Base-by-base conservation (phyloP, 2,888 invertebrate species). In the Leptarthrus brevirostris region DNA sequence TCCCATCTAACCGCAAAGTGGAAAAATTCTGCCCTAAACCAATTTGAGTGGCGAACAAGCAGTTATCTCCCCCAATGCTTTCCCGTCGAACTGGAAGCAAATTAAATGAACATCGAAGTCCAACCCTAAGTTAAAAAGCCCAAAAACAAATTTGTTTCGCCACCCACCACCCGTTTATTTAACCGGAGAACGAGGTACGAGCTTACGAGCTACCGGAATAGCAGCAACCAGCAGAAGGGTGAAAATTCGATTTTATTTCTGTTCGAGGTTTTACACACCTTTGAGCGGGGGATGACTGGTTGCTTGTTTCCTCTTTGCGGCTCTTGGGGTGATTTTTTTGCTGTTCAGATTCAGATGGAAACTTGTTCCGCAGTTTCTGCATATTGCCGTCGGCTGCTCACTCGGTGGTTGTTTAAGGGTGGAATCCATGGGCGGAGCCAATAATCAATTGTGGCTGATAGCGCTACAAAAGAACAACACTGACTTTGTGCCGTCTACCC, bases 401-500 rank as follows among this genome's bases (percentile, higher is more conserved):
- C 72, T 72, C 72, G 30, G 56, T 47, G 18, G 20, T 47, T 18
- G 22, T 58, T 47, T 56, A 61, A 61, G 52, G 64, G 73, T 73
- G 73, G 73, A 69, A 74, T 66, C 64, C 61, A 64, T 69, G 73
- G 76, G 76, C 76, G 76, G 76, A 72, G 76, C 74, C 40, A 75
- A 70, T 74, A 76, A 76, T 76, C 75, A 76, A 76, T 76, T 75
- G 70, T 70, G 70, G 49, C 52, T 69, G 52, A 69, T 69, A 34
- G 16, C 22, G 22, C 22, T 69, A 36, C 69, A 69, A 69, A 69
- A 69, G 69, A 69, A 52, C 69, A 69, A 69, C 69, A 20, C 36
- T 18, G 52, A 69, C 69, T 69, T 66, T 61, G 14, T 47, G 47
- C 5, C n/a, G 47, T 69, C 52, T 20, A 30, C 52, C 18, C 40